Percentiles rank a stretch among this genome's conserved stretches.
Conservation (phyloP, 2,797 vertebrate genomes). For the Thaleichthys pacificus region DNA sequence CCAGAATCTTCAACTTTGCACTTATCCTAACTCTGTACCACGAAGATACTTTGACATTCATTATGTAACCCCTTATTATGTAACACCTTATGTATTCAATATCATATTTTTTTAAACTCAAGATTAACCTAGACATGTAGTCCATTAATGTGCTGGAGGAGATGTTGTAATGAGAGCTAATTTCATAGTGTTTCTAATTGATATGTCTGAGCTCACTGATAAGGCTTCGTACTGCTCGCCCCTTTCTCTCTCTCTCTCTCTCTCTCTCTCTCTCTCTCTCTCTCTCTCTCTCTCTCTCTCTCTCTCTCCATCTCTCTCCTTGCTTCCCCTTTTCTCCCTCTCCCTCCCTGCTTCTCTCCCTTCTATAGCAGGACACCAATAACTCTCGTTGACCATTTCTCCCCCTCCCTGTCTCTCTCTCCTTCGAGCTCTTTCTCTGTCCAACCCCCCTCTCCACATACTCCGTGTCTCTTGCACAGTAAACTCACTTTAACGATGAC, state of each 20-base stretch:
- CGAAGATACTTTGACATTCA: too few relatives aligned
- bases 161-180: slow-evolving; percentile 56
- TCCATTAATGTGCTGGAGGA: slow-evolving; percentile 31
- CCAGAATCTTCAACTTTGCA: too few relatives aligned
- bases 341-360: neutral
- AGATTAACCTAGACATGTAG: slow-evolving; percentile 1
- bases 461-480: neutral
- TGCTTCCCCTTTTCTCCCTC: neutral
- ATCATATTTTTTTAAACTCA: too few relatives aligned
- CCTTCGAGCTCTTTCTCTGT: neutral
- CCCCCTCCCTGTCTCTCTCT: neutral
- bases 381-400: slow-evolving; percentile 10
- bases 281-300: neutral
- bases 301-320: slow-evolving; percentile 6
- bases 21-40: too few relatives aligned
- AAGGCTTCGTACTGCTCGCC: slow-evolving; percentile 27
- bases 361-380: too few relatives aligned
- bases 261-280: slow-evolving; percentile 5
- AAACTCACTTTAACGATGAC: neutral
- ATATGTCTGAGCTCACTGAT: slow-evolving; percentile 45
- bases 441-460: too few relatives aligned
- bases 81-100: too few relatives aligned
- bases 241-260: neutral
- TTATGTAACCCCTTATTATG: too few relatives aligned
- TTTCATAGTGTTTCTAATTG: slow-evolving; percentile 57